These are phyloP conservation scores for Phrixothrix hirtus DNA, from an alignment of 2,888 invertebrate species.

Conservation along the genomic window DNA sequence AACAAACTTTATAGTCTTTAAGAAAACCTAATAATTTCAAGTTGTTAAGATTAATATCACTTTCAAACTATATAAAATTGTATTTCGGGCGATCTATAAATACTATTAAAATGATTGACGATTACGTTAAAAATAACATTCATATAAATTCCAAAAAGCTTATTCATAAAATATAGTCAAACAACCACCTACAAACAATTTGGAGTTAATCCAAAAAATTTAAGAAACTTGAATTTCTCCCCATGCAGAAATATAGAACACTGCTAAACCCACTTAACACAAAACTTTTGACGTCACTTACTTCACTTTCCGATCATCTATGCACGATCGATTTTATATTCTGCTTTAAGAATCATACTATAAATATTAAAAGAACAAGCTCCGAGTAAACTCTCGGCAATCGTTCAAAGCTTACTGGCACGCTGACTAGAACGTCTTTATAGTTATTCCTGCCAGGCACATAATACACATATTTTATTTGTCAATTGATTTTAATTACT, in stretches of 20 bases:
- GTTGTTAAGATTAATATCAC: background rate
- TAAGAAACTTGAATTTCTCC: too few species aligned
- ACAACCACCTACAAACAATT: background rate
- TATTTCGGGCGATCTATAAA: background rate
- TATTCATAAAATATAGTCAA: background rate
- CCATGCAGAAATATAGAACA: too few species aligned
- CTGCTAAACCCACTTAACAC: too few species aligned
- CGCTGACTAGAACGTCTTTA: too few species aligned
- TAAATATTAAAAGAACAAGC: slow-evolving; percentile 20
- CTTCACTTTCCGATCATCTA: too few species aligned
- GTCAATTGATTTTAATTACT: too few species aligned
- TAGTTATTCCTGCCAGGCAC: too few species aligned
- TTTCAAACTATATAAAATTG: background rate
- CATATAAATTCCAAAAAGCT: background rate
- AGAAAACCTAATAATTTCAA: too few species aligned
- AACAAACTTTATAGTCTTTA: too few species aligned
- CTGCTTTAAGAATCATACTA: slow-evolving; percentile 20
- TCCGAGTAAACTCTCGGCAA: slow-evolving; percentile 23
- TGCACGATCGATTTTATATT: background rate
- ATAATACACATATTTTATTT: too few species aligned
- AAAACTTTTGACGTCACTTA: too few species aligned
- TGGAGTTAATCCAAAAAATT: background rate
- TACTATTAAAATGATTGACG: background rate
- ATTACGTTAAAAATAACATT: background rate
- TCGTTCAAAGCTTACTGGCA: slow-evolving; percentile 28